Evolutionary conservation across 1,140 invertebrate species (phyloP), one percentile per base, ranked within the genome.

Genomic region (Pogonognathellus flavescens): DNA sequence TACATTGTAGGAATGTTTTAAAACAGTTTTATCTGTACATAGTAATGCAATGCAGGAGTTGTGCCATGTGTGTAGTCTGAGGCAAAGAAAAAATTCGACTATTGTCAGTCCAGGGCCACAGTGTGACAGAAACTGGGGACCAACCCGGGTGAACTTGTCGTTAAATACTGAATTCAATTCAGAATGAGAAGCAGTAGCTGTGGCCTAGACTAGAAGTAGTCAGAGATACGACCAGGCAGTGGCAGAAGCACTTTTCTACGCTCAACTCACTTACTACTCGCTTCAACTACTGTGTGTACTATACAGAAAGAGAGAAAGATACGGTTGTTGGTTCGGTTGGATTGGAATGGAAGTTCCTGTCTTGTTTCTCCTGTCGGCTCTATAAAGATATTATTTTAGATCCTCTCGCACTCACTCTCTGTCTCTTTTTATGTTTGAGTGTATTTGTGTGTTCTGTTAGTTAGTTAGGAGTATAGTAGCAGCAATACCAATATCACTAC

Each of bases 101-200:
- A 76, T 76, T 76, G 70, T 76, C 70, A 76, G 70, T 76, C 70
- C 25, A 76, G 70, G 41, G 70, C 70, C 70, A 76, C 70, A 50
- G 84, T 87, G 86, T 87, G 87, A 88, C 85, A 84, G 81, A 86
- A 86, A 88, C 85, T 88, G 85, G 83, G 84, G 80, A 84, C 85
- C 66, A 72, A 52, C 62, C 83, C 82, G 82, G 85, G 85, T 84
- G 49, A 70, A 80, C 72, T 62, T 86, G 52, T 86, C 57, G 87
- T 86, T 88, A 86, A 88, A 88, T 88, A 86, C 85, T 84, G 80
- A 81, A 81, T 81, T 81, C 49, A 81, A 81, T 81, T 81, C 52
- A 22, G 62, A 70, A 70, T 76, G 70, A 49, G 70, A 50, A 18
- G 31, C 25, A 76, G 70, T 49, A 76, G 70, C 41, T 76, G 41